Evolutionary conservation across 2,797 vertebrate species (phyloP), one percentile per base, ranked within the genome.

Genomic region (Crocidura indochinensis): DNA sequence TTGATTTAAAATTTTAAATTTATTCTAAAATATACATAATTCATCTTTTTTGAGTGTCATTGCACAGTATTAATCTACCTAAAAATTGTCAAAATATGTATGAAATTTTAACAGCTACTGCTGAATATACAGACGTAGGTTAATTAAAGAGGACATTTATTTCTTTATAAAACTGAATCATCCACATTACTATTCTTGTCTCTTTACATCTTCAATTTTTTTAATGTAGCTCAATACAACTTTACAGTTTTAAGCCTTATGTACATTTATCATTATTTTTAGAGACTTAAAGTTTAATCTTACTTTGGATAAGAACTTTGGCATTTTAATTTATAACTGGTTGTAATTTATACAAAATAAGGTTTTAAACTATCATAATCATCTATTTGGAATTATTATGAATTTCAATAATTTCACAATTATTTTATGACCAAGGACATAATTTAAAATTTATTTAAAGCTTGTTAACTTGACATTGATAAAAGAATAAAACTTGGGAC

Each of bases 261-360:
- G 27, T 4, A 65, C 27, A 69, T 90, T 72, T 75, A 68, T 22
- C 4, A 46, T 67, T 83, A 69, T 51, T 67, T 93, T 78, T 56
- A 87, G 26, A 72, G 14, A 84, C 31, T 67, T 76, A 67, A 60
- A 62, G 31, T 72, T 91, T 15, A 2, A 26, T n/a, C 84, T 88
- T n/a, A 62, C 19, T 73, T 81, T 72, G 49, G 26, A 27, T 74
- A 17, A 72, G 9, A 77, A 68, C 5, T 64, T 72, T 77, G 51
- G 12, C 51, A 53, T 53, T 72, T 64, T 64, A 8, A 24, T 64
- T 64, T 64, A 4, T 22, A 64, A 22, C 22, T 64, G 20, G 6
- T 9, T 64, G 4, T 64, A 26, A 20, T 64, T 64, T 64, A 22
- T 53, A 53, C 15, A 53, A 8, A 64, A 51, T 62, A 84, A 84